Evolutionary conservation across 2,888 invertebrate species (phyloP), one percentile per base, ranked within the genome.

Genomic region (Panorpa germanica): DNA sequence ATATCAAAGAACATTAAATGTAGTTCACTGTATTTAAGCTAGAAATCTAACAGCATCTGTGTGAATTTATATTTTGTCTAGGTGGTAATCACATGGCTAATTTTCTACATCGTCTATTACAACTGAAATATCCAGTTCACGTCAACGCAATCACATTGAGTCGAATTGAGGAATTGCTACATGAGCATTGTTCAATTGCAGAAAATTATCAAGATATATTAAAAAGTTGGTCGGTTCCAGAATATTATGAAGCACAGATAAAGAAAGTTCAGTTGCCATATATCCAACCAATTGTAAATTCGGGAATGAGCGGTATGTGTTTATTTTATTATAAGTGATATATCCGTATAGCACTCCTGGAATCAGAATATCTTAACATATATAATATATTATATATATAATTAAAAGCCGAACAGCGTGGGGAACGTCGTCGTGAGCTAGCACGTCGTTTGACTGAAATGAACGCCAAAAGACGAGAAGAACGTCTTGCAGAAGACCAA

Each of bases 81-180:
- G 69, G 69, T 29, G 91, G 91, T 17, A 76, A 69, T 47, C 85
- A 90, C 52, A 69, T 91, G 40, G 73, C 77, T 34, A 65, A 65
- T 21, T 91, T 82, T 48, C 61, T 93, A 48, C 85, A 86, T 50
- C 68, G 85, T 35, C 60, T 91, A 27, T 60, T 93, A 21, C 91
- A 93, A 53, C 61, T 93, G 21, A 91, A 91, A 49, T 91, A 91
- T 53, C 90, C 93, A 0, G 81, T 80, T 1, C 91, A 91, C 54
- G 68, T 82, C 1, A 78, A 78, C 47, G 75, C 83, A 1, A 76
- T 93, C 36, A 85, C 86, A 1, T 67, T 81, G 39, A 82, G 80
- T 34, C 63, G 90, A 36, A 75, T 78, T 21, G 91, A 93, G 62
- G 82, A 86, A 48, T 57, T 93, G 17, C 57, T 91, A 3, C 78